A percentile compares a stretch with the other conserved stretches of the same genome.
Evolutionary conservation across 2,888 invertebrate genomes (phyloP).

Genomic region (Steinernema hermaphroditum): DNA sequence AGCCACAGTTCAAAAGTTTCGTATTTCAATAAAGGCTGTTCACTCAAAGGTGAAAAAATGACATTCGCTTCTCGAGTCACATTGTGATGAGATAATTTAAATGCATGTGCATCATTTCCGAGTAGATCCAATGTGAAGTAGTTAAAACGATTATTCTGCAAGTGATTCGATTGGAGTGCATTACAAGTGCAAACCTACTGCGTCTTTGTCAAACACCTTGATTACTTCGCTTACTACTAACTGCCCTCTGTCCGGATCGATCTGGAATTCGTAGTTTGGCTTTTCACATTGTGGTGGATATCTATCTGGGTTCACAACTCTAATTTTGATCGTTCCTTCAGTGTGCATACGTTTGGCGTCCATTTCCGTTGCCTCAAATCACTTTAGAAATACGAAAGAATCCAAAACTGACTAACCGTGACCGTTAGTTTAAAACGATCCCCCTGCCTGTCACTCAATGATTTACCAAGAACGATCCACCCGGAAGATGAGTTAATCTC

Average conservation of each 20-base stretch:
- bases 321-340: background rate
- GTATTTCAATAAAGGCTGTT: background rate
- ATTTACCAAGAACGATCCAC: background rate
- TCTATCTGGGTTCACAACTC: background rate
- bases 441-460: background rate
- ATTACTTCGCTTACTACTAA: background rate
- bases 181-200: background rate
- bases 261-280: background rate
- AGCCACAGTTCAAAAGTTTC: background rate
- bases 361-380: background rate
- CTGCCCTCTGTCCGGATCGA: background rate
- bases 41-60: background rate
- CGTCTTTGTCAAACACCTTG: background rate
- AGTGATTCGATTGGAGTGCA: background rate
- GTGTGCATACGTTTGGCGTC: background rate
- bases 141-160: background rate
- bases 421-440: background rate
- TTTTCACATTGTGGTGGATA: background rate
- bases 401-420: background rate
- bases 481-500: background rate
- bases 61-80: background rate
- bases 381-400: background rate
- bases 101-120: background rate
- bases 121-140: background rate
- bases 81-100: background rate